These are phyloP conservation scores for Galaxea fascicularis DNA, from an alignment of 92 coral and sea anemone species.

Conservation along the genomic window DNA sequence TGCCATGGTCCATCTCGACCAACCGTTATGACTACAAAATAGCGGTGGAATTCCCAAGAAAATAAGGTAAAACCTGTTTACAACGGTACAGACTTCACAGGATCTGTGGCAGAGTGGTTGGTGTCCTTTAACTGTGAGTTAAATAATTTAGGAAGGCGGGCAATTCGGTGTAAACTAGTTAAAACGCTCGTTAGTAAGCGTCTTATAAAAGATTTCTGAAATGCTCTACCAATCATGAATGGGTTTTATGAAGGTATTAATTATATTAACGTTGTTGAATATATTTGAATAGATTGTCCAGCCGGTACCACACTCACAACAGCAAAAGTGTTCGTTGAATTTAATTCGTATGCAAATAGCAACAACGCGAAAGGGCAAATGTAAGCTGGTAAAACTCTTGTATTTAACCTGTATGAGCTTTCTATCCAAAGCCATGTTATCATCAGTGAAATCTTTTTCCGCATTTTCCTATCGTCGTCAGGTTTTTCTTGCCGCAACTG, in stretches of 20 bases:
- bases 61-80: neutral
- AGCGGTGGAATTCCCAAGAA: neutral
- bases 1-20: neutral
- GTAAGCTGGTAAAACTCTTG: neutral
- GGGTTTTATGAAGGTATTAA: slow-evolving; percentile 21
- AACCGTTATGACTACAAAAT: neutral
- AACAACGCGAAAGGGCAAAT: neutral
- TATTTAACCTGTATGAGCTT: neutral
- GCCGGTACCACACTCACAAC: neutral
- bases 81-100: too few species aligned
- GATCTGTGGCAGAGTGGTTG: neutral
- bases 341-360: slow-evolving; percentile 24
- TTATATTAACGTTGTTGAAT: slow-evolving; percentile 31
- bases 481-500: neutral
- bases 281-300: neutral
- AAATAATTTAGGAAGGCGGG: neutral
- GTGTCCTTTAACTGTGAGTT: neutral
- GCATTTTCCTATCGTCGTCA: neutral
- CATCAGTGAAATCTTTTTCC: neutral
- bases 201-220: neutral
- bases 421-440: neutral
- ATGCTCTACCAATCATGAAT: slow-evolving; percentile 3
- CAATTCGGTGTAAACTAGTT: neutral
- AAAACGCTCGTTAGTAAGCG: slow-evolving; percentile 27
- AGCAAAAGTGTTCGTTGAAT: neutral